Base-by-base conservation (phyloP, 92 coral and sea anemone genomes). In the Scolanthus callimorphus region DNA sequence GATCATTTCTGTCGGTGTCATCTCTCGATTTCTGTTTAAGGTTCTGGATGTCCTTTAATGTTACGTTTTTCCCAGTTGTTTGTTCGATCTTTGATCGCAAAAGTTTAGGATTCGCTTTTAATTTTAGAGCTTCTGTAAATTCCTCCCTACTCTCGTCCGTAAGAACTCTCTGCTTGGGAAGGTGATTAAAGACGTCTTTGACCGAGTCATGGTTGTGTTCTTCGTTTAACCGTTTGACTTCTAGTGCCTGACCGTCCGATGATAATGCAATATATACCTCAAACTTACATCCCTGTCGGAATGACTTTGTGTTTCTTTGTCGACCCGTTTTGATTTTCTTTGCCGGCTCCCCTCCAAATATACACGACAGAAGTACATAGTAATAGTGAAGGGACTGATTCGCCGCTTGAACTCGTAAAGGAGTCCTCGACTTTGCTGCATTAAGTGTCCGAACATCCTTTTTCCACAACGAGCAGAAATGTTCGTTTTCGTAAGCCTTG, bases 241-340 rank as follows among this genome's bases (percentile, higher is more conserved):
- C 44, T 25, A 75, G 71, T 29, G 68, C 59, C 49, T 82, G 74
- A 2, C 89, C 84, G 54, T 76, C 76, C 27, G 45, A 43, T 1
- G 84, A 51, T 43, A 83, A 39, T 9, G 61, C 27, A 20, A 83
- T 31, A 59, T 55, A 71, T 0, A 69, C 50, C 54, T 81, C 45
- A 68, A 75, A 55, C 31, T 82, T 74, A 30, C 78, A 81, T 46
- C 78, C 78, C 67, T 80, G 78, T 25, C 64, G 73, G 68, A 67
- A 60, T 30, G 78, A 39, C 39, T 68, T 59, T 24, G 81, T 81
- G 31, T 67, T 81, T 67, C 78, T 61, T 52, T 38, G 39, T 41
- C 46, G 54, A 22, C 22, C 62, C 34, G 29, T 65, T 48, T 17
- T 17, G 39, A 12, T 30, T 31, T 55, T 17, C 73, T 65, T 66